phyloP scores from a whole-genome alignment of 2,888 invertebrate genomes.

The Mechanitis messenoides region DNA sequence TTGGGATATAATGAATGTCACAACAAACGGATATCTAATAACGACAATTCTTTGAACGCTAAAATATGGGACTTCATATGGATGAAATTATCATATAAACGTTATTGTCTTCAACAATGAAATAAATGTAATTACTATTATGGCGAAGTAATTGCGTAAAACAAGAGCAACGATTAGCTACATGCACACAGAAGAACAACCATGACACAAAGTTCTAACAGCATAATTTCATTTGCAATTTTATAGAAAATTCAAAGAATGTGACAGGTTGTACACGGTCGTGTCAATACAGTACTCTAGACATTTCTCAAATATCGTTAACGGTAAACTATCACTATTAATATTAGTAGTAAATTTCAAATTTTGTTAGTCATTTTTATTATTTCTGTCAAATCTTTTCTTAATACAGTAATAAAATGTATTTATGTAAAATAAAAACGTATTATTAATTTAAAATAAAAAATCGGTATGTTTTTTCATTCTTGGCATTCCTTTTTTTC shows the following conservation, averaged over 20 bases:
- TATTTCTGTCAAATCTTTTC: too few relatives aligned
- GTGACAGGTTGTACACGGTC: slow-evolving; percentile 4
- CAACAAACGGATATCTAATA: slow-evolving; percentile 19
- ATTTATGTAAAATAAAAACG: too few relatives aligned
- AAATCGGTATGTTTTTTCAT: not conserved
- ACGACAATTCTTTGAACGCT: slow-evolving; percentile 9
- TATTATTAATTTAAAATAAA: not conserved
- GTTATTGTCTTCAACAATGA: slow-evolving; percentile 1
- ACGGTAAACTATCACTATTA: not conserved
- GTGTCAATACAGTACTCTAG: not conserved
- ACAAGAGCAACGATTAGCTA: slow-evolving; percentile 3
- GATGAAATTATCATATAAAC: not conserved
- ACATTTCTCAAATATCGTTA: not conserved
- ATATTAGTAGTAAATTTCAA: not conserved
- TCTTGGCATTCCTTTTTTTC: not conserved
- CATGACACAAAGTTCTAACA: slow-evolving; percentile 3
- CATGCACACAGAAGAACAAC: slow-evolving; percentile 1
- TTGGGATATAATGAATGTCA: slow-evolving; percentile 24
- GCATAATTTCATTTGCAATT: slow-evolving; percentile 4
- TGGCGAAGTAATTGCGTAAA: not conserved
- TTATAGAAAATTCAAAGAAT: slow-evolving; percentile 4
- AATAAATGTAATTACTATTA: not conserved
- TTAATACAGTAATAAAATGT: too few relatives aligned
- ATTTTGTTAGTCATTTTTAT: not conserved
- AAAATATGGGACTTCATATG: slow-evolving; percentile 2